Conservation (phyloP, 2,888 invertebrate genomes). For the Fabriciana adippe region DNA sequence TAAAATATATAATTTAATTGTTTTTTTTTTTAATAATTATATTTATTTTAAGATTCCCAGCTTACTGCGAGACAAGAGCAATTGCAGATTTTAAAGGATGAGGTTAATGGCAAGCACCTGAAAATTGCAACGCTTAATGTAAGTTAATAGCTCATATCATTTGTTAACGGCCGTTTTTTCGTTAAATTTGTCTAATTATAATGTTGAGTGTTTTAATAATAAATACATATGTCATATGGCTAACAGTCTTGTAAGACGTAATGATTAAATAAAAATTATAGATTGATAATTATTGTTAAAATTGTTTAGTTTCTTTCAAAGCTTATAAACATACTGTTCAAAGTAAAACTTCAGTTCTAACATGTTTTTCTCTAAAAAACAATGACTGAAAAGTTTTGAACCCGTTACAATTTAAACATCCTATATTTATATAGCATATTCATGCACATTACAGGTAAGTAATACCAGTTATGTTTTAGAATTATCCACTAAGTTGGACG, state of each 20-base stretch:
- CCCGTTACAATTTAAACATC: no score
- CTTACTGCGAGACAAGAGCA: constrained; percentile 46
- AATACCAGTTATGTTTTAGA: constrained; percentile 59
- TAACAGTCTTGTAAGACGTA: no score
- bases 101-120: constrained; percentile 69
- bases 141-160: constrained; percentile 46
- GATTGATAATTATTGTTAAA: neutral
- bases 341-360: no score
- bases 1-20: constrained; percentile 1
- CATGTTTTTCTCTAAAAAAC: no score
- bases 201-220: no score
- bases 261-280: neutral
- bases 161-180: no score
- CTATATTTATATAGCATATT: no score
- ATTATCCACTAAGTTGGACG: constrained; percentile 84
- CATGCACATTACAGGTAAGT: neutral
- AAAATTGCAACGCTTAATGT: constrained; percentile 71
- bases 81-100: constrained; percentile 47
- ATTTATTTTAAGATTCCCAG: constrained; percentile 47
- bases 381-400: no score
- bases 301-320: neutral
- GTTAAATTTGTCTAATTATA: no score
- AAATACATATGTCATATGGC: no score
- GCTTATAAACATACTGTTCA: no score
- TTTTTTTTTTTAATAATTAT: neutral